Percentiles rank a stretch among this genome's conserved stretches.
These are phyloP conservation scores for Colinus virginianus DNA, from an alignment of 2,113 vertebrate species.

Conservation along the genomic window DNA sequence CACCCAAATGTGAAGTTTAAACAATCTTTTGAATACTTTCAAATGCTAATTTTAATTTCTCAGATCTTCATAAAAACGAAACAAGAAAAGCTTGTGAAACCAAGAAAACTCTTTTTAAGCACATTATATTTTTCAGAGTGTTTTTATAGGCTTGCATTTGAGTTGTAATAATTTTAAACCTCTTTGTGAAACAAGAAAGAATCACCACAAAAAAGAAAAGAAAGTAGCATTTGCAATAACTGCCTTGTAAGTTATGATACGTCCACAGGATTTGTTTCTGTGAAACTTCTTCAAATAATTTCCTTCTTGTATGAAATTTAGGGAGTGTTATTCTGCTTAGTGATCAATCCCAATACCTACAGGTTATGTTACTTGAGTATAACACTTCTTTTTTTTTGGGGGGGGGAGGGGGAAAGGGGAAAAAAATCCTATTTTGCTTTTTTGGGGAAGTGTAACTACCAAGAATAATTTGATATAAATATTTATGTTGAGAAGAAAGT, in stretches of 20 bases:
- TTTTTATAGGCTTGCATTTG: slow-evolving; percentile 79
- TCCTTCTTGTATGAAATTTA: slow-evolving; percentile 39
- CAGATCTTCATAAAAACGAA: slow-evolving; percentile 80
- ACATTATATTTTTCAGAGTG: slow-evolving; percentile 76
- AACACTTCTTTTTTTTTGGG: background rate
- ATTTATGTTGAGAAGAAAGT: background rate
- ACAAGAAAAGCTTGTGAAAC: slow-evolving; percentile 87
- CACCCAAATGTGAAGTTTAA: slow-evolving; percentile 68
- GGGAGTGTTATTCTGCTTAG: slow-evolving; percentile 13
- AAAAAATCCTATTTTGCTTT: background rate
- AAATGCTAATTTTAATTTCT: slow-evolving; percentile 86
- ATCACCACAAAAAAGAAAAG: slow-evolving; percentile 83
- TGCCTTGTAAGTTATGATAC: slow-evolving; percentile 58
- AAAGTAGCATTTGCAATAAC: slow-evolving; percentile 82
- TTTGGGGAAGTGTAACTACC: background rate
- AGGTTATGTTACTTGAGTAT: background rate
- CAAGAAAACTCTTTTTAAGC: slow-evolving; percentile 82
- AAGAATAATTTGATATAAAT: background rate
- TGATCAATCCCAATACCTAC: background rate
- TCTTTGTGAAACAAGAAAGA: slow-evolving; percentile 76
- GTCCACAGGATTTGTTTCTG: slow-evolving; percentile 64
- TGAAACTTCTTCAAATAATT: slow-evolving; percentile 65
- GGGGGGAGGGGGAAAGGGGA: too few relatives aligned
- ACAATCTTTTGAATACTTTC: slow-evolving; percentile 81
- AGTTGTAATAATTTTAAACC: slow-evolving; percentile 68